Evolutionary conservation across 1,140 invertebrate genomes (phyloP).

Genomic region (Hycleus cichorii): DNA sequence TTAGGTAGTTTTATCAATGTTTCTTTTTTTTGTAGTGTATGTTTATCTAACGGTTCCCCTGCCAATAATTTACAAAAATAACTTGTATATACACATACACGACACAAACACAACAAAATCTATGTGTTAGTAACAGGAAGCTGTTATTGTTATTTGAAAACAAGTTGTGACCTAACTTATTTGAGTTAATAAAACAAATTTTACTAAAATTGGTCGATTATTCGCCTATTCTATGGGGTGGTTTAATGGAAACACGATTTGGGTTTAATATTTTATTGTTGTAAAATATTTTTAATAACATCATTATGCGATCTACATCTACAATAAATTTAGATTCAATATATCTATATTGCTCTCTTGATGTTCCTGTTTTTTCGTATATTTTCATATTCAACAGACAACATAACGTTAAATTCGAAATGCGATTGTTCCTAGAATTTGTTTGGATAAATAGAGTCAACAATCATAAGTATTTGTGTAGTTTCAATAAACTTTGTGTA

Average conservation of each 20-base stretch:
- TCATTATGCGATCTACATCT: conserved; percentile 13
- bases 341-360: conserved; percentile 14
- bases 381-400: too few relatives aligned
- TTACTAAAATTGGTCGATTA: conserved; percentile 25
- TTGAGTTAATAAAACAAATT: conserved; percentile 41
- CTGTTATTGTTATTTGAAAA: conserved; percentile 40
- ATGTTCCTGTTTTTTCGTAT: background rate
- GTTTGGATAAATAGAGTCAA: too few relatives aligned
- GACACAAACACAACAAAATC: conserved; percentile 10
- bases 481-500: too few relatives aligned
- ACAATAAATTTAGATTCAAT: conserved; percentile 14
- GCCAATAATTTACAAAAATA: conserved; percentile 18
- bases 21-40: conserved; percentile 38
- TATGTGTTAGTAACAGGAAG: conserved; percentile 37
- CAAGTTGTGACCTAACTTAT: conserved; percentile 40
- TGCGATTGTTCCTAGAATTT: too few relatives aligned
- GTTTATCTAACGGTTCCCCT: conserved; percentile 34
- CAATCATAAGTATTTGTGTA: too few relatives aligned
- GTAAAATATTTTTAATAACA: conserved; percentile 15
- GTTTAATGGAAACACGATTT: too few relatives aligned
- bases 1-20: conserved; percentile 41
- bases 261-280: background rate
- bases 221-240: too few relatives aligned
- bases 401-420: too few relatives aligned
- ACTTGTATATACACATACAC: conserved; percentile 32